These are phyloP conservation scores for Pocillopora verrucosa DNA, from an alignment of 64 coral and sea anemone genomes.

Conservation along the genomic window DNA sequence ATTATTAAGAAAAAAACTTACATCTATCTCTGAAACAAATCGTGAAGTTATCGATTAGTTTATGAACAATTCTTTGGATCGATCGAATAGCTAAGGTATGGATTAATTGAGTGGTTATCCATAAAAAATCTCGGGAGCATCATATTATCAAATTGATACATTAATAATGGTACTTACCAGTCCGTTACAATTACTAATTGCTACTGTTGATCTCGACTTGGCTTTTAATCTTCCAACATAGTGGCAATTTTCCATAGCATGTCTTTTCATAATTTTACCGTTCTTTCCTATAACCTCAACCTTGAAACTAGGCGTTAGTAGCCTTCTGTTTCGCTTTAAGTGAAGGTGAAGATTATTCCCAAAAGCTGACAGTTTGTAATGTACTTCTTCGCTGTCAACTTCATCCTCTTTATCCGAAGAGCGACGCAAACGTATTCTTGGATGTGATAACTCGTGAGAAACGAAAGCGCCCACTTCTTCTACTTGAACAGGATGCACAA, in stretches of 20 bases:
- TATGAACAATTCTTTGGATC: too few species aligned
- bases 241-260: conserved; percentile 93
- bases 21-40: too few species aligned
- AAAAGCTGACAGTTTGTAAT: conserved; percentile 88
- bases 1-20: too few species aligned
- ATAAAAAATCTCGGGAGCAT: too few species aligned
- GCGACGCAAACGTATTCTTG: conserved; percentile 80
- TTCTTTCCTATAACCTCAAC: conserved; percentile 87
- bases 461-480: conserved; percentile 72
- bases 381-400: conserved; percentile 53
- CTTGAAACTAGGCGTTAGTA: conserved; percentile 78
- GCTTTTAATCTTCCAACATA: conserved; percentile 76
- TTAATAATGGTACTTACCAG: conserved; percentile 59
- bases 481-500: conserved; percentile 78
- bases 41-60: too few species aligned
- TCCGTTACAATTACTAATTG: conserved; percentile 84
- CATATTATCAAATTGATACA: neutral
- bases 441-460: conserved; percentile 75
- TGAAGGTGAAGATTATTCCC: conserved; percentile 83
- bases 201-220: conserved; percentile 59
- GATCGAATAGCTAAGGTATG: too few species aligned
- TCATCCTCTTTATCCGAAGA: conserved; percentile 3
- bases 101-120: too few species aligned
- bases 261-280: conserved; percentile 82
- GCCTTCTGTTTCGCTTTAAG: conserved; percentile 80